Conservation (phyloP, 2,797 vertebrate genomes). For the Leptatherina wallacei region DNA sequence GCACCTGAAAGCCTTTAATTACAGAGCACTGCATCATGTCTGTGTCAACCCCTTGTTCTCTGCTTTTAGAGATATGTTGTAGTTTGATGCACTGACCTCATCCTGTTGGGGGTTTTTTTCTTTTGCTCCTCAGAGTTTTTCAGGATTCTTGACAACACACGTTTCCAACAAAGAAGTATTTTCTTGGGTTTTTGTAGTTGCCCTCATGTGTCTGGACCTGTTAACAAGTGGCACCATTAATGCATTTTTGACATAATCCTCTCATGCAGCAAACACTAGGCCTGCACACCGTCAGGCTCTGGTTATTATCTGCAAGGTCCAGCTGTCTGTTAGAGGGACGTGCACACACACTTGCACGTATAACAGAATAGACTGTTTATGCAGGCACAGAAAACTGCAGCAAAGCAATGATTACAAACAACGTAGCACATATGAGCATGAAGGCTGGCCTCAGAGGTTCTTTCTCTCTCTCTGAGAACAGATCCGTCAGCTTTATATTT, state of each 20-base stretch:
- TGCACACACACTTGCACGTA: constrained; percentile 2
- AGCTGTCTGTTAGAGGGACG: constrained; percentile 41
- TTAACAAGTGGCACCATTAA: constrained; percentile 38
- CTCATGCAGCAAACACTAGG: constrained; percentile 47
- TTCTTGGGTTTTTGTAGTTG: constrained; percentile 19
- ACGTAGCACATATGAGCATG: constrained; percentile 20
- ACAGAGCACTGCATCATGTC: constrained; percentile 57
- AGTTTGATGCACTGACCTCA: constrained; percentile 51
- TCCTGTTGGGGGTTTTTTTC: constrained; percentile 17
- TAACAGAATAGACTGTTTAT: constrained; percentile 4
- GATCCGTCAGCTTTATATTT: constrained; percentile 28
- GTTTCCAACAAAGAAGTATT: constrained; percentile 21
- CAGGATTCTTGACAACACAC: constrained; percentile 2
- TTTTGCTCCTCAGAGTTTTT: constrained; percentile 12
- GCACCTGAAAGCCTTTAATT: constrained; percentile 75
- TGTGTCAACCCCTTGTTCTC: constrained; percentile 56
- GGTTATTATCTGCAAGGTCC: constrained; percentile 67
- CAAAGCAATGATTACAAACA: constrained; percentile 23
- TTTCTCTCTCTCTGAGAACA: constrained; percentile 2
- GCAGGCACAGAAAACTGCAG: constrained; percentile 26
- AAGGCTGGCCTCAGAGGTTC: constrained; percentile 18
- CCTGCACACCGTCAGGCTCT: constrained; percentile 32
- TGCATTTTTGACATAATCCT: constrained; percentile 47
- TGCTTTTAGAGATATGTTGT: constrained; percentile 54
- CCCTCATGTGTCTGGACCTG: constrained; percentile 30